These are phyloP conservation scores for Lithobius niger DNA, from an alignment of 1,140 invertebrate species.

Conservation along the genomic window DNA sequence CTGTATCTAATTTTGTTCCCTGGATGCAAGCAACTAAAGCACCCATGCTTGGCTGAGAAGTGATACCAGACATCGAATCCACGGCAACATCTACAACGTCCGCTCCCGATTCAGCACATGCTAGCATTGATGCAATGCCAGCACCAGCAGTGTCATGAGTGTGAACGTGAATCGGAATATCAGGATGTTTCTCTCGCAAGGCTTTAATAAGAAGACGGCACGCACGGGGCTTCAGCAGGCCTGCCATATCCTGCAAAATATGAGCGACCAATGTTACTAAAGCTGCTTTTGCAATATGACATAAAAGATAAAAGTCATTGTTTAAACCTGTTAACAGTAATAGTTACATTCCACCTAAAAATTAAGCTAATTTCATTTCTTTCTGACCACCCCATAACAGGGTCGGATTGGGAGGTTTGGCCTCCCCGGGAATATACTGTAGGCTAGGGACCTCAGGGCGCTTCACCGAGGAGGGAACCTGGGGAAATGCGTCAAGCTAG, in stretches of 20 bases:
- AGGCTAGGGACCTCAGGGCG: too few species aligned
- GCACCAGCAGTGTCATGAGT: conserved; percentile 96
- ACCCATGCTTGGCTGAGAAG: conserved; percentile 93
- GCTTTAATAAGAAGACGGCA: conserved; percentile 75
- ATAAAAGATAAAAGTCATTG: too few species aligned
- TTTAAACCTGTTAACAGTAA: too few species aligned
- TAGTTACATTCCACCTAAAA: too few species aligned
- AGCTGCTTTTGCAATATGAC: too few species aligned
- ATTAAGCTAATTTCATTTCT: too few species aligned
- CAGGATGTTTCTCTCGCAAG: conserved; percentile 81
- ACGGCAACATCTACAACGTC: conserved; percentile 98
- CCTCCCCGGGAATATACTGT: too few species aligned
- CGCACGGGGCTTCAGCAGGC: conserved; percentile 84
- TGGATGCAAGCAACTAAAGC: conserved; percentile 79
- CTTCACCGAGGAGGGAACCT: too few species aligned
- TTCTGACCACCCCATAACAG: too few species aligned
- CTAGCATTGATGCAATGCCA: conserved; percentile 86
- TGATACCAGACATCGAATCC: conserved; percentile 98
- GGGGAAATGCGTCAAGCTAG: too few species aligned
- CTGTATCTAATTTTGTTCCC: conserved; percentile 46
- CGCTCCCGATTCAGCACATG: conserved; percentile 84
- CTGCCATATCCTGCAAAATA: conserved; percentile 90
- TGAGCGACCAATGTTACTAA: too few species aligned
- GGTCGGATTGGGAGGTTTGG: too few species aligned
- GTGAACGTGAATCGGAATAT: conserved; percentile 94